phyloP scores from a whole-genome alignment of 1,140 invertebrate genomes.

The Plectrocnemia conspersa region DNA sequence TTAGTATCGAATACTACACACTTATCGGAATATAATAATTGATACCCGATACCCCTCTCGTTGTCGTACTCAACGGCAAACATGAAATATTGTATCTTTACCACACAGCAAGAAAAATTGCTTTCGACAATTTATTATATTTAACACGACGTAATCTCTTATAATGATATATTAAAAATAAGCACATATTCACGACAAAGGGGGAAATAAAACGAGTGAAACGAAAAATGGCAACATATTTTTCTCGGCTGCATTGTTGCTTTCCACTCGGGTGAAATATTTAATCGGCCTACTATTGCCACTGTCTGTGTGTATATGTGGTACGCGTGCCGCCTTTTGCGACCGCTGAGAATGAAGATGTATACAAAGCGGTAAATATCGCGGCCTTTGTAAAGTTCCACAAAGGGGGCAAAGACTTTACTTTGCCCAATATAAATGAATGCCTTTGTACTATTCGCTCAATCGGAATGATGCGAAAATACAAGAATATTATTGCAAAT shows the following conservation, averaged over 20 bases:
- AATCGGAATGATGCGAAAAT: constrained; percentile 5
- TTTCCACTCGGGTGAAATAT: constrained; percentile 29
- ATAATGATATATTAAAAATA: too few species aligned
- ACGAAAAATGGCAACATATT: constrained; percentile 15
- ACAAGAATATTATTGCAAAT: too few species aligned
- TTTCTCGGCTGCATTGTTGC: constrained; percentile 30
- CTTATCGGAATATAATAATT: too few species aligned
- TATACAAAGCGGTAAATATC: constrained; percentile 20
- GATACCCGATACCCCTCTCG: too few species aligned
- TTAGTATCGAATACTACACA: too few species aligned
- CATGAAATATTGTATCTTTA: too few species aligned
- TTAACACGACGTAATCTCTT: too few species aligned
- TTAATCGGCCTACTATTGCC: constrained; percentile 32
- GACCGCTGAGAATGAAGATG: constrained; percentile 14
- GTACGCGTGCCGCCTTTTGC: constrained; percentile 17
- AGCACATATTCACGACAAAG: too few species aligned
- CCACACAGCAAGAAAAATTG: too few species aligned
- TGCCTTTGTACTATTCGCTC: not conserved
- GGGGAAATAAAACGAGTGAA: too few species aligned
- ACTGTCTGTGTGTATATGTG: constrained; percentile 25
- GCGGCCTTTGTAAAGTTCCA: constrained; percentile 17
- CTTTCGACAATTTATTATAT: too few species aligned
- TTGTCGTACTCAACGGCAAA: too few species aligned
- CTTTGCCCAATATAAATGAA: constrained; percentile 21
- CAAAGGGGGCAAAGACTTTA: constrained; percentile 14